Base-by-base conservation (phyloP, 2,113 vertebrate genomes). In the Dromiciops gliroides region DNA sequence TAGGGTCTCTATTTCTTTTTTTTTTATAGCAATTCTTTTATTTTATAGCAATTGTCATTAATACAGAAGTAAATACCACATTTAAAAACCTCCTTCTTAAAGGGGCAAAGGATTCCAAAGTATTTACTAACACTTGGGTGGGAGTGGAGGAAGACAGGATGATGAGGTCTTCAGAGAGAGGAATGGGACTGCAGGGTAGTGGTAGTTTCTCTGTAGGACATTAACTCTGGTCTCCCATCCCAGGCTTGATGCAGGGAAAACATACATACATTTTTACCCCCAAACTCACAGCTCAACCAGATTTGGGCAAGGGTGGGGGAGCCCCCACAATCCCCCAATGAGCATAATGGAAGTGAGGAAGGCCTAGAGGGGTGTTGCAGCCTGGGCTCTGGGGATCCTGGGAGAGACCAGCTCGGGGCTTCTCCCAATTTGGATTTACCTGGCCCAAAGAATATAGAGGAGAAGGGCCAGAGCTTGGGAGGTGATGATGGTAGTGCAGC, bases 11-110 rank as follows among this genome's bases (percentile, higher is more conserved):
- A 8, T 56, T 28, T 28, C 7, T n/a, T 97, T 96, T 37, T 97
- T 97, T 97, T 94, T n/a, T n/a, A n/a, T n/a, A n/a, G n/a, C n/a
- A n/a, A 95, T 96, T 52, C 96, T 95, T 98, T 98, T 98, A 98
- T 98, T 98, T 98, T 98, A 97, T 98, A 98, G 97, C 97, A 98
- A 98, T 96, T 97, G 96, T 97, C 97, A 92, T 97, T 96, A 96
- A 97, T 97, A 97, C 96, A 98, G 97, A 98, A 97, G 97, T 97
- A 98, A 97, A 98, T 97, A 97, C 98, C 97, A 98, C 98, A 98
- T 98, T 98, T 98, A 97, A 98, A 98, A 98, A 97, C 96, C 97
- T 97, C 95, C 94, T 97, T 92, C 92, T 90, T 90, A 90, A 12
- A 52, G 97, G 97, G 96, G 96, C 97, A 97, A 97, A 98, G 97